These are phyloP conservation scores for Pseudomyrmex sp. DNA, from an alignment of 1,140 invertebrate genomes.

Conservation along the genomic window DNA sequence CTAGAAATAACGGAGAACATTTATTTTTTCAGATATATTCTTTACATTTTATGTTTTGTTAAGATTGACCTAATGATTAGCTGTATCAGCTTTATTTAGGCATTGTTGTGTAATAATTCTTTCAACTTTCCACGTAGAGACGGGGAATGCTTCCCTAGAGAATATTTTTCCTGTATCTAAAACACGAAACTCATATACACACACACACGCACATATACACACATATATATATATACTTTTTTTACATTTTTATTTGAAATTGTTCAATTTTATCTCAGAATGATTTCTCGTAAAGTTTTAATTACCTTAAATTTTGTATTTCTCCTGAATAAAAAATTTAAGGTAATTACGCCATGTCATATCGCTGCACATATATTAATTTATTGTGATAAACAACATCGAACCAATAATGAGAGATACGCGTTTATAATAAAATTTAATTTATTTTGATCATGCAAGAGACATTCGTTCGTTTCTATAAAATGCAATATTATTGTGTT, in stretches of 20 bases:
- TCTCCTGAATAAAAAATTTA: no score
- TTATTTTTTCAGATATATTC: constrained; percentile 11
- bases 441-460: constrained; percentile 6
- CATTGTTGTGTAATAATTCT: constrained; percentile 40
- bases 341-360: background rate
- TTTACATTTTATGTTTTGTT: constrained; percentile 25
- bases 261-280: background rate
- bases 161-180: constrained; percentile 12
- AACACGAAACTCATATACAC: background rate
- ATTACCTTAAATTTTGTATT: background rate
- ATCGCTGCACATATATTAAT: background rate
- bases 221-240: background rate
- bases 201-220: background rate
- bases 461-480: background rate
- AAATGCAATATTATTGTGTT: constrained; percentile 16
- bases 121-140: background rate
- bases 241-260: background rate
- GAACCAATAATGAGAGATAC: background rate
- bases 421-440: background rate
- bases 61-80: background rate
- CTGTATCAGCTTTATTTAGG: constrained; percentile 45
- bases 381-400: background rate
- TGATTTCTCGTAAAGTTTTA: constrained; percentile 11
- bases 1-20: constrained; percentile 19
- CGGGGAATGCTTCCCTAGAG: background rate